These are phyloP conservation scores for Cheilosia scutellata DNA, from an alignment of 2,888 invertebrate species.

Conservation along the genomic window DNA sequence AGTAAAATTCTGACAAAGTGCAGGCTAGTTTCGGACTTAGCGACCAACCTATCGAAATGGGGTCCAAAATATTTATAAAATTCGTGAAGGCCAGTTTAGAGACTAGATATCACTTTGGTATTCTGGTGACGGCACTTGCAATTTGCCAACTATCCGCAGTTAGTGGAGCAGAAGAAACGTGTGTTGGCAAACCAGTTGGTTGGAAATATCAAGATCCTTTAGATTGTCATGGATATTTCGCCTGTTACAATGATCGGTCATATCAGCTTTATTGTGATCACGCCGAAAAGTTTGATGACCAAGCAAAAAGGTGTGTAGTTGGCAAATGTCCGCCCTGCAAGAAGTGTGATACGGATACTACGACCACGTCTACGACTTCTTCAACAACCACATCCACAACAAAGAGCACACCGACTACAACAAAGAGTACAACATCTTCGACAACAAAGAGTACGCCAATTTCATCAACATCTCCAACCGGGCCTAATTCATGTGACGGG, in stretches of 20 bases:
- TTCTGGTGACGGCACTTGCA: not conserved
- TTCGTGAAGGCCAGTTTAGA: not conserved
- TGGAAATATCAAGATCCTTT: conserved; percentile 66
- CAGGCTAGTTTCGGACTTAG: conserved; percentile 13
- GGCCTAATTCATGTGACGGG: not conserved
- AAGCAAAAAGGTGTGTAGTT: conserved; percentile 41
- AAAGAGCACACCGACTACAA: not conserved
- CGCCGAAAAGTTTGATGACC: conserved; percentile 51
- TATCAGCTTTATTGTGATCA: conserved; percentile 60
- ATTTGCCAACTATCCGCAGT: not conserved
- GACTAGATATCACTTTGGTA: not conserved
- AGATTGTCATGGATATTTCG: conserved; percentile 74
- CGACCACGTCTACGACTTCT: not conserved
- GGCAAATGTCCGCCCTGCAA: conserved; percentile 76
- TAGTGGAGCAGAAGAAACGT: conserved; percentile 6
- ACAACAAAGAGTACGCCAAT: not conserved
- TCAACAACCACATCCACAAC: not conserved
- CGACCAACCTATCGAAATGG: conserved; percentile 3
- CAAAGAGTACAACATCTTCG: not conserved
- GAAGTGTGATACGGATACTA: conserved; percentile 5
- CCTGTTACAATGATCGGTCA: conserved; percentile 46
- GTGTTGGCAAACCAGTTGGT: conserved; percentile 51
- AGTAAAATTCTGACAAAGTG: not conserved
- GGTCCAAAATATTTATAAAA: not conserved
- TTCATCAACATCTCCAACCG: not conserved